These are phyloP conservation scores for Lysandra bellargus DNA, from an alignment of 2,888 invertebrate species.

Conservation along the genomic window DNA sequence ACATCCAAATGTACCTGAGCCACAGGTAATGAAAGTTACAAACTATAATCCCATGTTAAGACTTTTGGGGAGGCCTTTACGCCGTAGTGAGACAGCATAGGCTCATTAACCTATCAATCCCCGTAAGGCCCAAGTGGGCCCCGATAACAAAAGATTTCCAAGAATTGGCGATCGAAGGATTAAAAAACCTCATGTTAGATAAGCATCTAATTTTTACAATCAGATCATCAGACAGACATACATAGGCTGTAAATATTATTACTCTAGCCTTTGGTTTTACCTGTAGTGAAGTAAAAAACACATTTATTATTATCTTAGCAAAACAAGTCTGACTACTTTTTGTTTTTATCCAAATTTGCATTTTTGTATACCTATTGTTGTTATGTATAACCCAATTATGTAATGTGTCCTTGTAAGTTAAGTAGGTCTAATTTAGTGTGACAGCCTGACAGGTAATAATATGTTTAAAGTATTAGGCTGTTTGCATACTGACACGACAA, in stretches of 20 bases:
- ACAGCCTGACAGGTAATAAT: neutral
- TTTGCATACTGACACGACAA: no score
- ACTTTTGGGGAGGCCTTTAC: neutral
- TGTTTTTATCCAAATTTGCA: neutral
- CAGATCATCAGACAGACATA: no score
- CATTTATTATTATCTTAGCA: neutral
- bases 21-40: constrained; percentile 72
- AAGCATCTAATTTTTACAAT: no score
- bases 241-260: neutral
- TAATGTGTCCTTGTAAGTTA: neutral
- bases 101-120: no score
- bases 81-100: no score
- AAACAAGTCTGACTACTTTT: neutral
- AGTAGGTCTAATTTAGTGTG: neutral
- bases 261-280: neutral
- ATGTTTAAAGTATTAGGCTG: no score
- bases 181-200: no score
- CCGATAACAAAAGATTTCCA: no score
- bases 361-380: neutral
- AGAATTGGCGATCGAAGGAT: no score
- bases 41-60: neutral
- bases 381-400: neutral
- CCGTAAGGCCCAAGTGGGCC: no score
- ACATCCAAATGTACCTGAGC: constrained; percentile 92
- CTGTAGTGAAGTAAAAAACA: neutral